These are phyloP conservation scores for Vombatus ursinus DNA, from an alignment of 2,113 vertebrate genomes.

Conservation along the genomic window DNA sequence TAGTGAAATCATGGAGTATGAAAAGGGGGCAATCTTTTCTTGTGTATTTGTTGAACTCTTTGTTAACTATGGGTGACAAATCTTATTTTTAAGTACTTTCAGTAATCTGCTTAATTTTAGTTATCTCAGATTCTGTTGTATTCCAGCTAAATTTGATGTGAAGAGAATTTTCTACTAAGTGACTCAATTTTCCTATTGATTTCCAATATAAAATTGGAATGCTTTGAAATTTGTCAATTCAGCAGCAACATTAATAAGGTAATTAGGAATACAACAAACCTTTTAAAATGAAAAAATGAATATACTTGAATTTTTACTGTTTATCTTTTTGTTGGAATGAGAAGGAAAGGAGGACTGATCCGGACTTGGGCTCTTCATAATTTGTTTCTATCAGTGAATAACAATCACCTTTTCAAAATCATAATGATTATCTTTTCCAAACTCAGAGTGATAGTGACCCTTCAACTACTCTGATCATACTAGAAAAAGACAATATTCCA, in stretches of 20 bases:
- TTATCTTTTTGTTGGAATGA: neutral
- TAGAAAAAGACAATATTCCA: neutral
- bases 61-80: neutral
- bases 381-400: neutral
- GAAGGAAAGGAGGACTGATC: neutral
- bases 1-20: neutral
- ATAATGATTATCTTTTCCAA: neutral
- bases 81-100: conserved; percentile 1
- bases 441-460: neutral
- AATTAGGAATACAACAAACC: conserved; percentile 21
- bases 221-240: neutral
- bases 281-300: conserved; percentile 20
- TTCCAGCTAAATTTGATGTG: conserved; percentile 34
- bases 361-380: neutral
- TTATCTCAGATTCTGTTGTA: neutral
- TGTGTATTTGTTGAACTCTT: neutral
- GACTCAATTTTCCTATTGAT: conserved; percentile 22
- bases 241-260: neutral
- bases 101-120: conserved; percentile 1
- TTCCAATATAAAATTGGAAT: conserved; percentile 37
- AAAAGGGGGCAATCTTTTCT: neutral
- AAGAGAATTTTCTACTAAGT: neutral
- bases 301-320: conserved; percentile 23
- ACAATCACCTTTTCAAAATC: neutral
- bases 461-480: neutral